Evolutionary conservation across 1,140 invertebrate genomes (phyloP).

Genomic region (Pogonognathellus flavescens): DNA sequence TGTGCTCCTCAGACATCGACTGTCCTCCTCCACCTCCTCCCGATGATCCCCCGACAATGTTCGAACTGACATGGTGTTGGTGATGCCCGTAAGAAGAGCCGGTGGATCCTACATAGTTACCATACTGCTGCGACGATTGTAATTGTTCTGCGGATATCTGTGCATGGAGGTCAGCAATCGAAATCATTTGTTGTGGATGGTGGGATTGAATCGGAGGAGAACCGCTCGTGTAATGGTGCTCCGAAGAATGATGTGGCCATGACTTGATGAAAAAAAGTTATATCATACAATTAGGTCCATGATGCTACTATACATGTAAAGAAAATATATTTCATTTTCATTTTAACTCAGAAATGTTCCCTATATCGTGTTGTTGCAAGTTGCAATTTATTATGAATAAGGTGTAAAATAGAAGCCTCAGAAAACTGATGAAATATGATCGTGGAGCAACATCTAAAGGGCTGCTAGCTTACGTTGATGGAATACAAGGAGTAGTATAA

Average conservation of each 20-base stretch:
- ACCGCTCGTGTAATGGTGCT: slow-evolving; percentile 48
- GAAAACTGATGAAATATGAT: too few relatives aligned
- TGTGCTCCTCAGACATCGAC: slow-evolving; percentile 19
- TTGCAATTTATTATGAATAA: too few relatives aligned
- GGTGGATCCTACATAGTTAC: neutral
- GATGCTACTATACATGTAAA: too few relatives aligned
- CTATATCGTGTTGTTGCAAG: too few relatives aligned
- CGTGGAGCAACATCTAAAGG: too few relatives aligned
- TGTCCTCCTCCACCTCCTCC: slow-evolving; percentile 42
- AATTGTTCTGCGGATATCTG: neutral
- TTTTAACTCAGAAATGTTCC: too few relatives aligned
- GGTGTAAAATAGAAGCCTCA: too few relatives aligned
- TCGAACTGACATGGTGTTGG: slow-evolving; percentile 18
- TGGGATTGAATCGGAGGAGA: slow-evolving; percentile 17
- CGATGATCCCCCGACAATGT: neutral
- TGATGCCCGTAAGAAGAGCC: slow-evolving; percentile 44
- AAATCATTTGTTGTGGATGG: slow-evolving; percentile 35
- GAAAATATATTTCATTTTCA: too few relatives aligned
- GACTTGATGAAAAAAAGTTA: slow-evolving; percentile 34
- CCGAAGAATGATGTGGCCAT: slow-evolving; percentile 52
- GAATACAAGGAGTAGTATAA: too few relatives aligned
- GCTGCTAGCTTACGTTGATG: too few relatives aligned
- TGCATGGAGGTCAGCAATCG: slow-evolving; percentile 26
- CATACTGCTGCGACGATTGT: slow-evolving; percentile 14
- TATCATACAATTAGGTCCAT: too few relatives aligned